Evolutionary conservation across 2,797 vertebrate species (phyloP).

Genomic region (Halcyon leucocephala): DNA sequence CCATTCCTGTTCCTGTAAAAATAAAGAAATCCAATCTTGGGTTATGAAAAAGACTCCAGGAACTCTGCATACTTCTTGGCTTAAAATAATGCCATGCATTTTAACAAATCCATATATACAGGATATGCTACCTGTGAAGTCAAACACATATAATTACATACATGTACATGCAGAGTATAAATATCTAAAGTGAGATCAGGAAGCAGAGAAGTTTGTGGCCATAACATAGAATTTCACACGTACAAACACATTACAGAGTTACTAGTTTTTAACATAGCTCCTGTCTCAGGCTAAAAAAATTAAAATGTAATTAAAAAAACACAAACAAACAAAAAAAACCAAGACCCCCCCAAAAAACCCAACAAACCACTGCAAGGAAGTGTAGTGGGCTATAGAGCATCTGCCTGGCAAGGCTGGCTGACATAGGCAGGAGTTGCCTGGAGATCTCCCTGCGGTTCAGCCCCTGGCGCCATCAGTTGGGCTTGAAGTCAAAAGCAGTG

Average conservation of each 20-base stretch:
- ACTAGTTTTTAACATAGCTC: constrained; percentile 44
- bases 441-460: constrained; percentile 76
- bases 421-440: constrained; percentile 35
- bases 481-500: constrained; percentile 73
- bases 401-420: constrained; percentile 56
- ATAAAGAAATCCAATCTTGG: constrained; percentile 47
- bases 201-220: not conserved
- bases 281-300: constrained; percentile 19
- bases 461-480: constrained; percentile 79
- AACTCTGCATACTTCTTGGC: not conserved
- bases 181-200: not conserved
- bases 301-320: not conserved
- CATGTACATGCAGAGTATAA: not conserved
- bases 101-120: not conserved
- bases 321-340: too few species aligned
- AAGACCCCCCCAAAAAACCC: too few species aligned
- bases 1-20: constrained; percentile 48
- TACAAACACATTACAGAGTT: not conserved
- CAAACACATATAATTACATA: not conserved
- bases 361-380: constrained; percentile 9
- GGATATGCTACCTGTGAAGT: not conserved
- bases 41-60: constrained; percentile 3
- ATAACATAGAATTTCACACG: not conserved
- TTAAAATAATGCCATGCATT: not conserved
- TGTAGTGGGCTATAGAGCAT: constrained; percentile 46